Evolutionary conservation across 2,797 vertebrate species (phyloP).

Genomic region (Tenualosa ilisha): DNA sequence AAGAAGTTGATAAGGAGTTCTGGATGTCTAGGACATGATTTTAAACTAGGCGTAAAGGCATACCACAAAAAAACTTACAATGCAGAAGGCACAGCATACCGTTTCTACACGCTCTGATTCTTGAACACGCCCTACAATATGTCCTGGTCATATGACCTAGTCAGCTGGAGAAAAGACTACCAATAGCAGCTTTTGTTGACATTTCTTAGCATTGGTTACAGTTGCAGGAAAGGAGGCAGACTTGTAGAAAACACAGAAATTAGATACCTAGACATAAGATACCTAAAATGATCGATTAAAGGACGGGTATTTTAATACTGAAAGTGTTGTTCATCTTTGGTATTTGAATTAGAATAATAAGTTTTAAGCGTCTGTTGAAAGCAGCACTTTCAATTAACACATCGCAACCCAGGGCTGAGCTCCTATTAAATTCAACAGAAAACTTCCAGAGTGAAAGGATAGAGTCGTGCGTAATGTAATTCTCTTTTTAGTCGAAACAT

Average conservation of each 20-base stretch:
- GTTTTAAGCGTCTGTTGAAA: neutral
- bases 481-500: neutral
- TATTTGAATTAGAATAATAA: neutral
- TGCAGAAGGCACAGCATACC: no score
- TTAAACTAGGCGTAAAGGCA: no score
- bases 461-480: constrained; percentile 27
- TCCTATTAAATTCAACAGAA: neutral
- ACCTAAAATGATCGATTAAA: no score
- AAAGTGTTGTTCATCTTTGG: neutral
- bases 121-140: neutral
- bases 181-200: constrained; percentile 42
- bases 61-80: no score
- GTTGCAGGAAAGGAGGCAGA: neutral
- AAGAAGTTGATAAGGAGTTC: no score
- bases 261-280: neutral
- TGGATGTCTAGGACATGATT: neutral
- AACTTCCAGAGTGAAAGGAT: neutral
- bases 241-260: neutral
- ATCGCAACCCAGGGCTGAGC: constrained; percentile 14
- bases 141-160: constrained; percentile 32
- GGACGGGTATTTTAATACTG: neutral
- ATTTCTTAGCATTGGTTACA: constrained; percentile 18
- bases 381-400: constrained; percentile 19
- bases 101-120: neutral
- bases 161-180: constrained; percentile 25